Base-by-base conservation (phyloP, 2,888 invertebrate species). In the Galeruca laticollis region DNA sequence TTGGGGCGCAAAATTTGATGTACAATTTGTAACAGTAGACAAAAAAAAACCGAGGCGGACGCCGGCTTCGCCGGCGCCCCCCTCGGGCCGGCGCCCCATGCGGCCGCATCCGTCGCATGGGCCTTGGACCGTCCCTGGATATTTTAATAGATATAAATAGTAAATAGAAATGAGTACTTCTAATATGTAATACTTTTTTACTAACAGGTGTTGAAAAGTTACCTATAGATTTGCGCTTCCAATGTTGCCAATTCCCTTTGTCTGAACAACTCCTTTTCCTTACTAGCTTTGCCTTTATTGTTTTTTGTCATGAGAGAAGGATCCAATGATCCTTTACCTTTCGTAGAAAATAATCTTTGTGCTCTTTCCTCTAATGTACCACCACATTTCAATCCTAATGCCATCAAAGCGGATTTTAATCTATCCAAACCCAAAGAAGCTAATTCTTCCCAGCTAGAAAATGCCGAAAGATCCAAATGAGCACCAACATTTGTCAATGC, bases 341-440 rank as follows among this genome's bases (percentile, higher is more conserved):
- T 99, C 0, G 97, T 99, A 71, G 94, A 93, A 84, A 98, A 99
- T 73, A 99, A 88, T 73, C 99, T 90, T 83, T 98, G 96, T 0
- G 99, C 99, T 78, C 99, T 89, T 86, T 99, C 98, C 86, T 99
- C 98, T 62, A 99, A 87, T 5, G 99, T 99, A 1, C 98, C 99
- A 68, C 99, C 99, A 86, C 99, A 99, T 86, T 99, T 99, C 1
- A 99, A 88, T 0, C 97, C 97, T 18, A 99, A 87, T 4, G 99
- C 99, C 92, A 98, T 94, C 13, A 99, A 87, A 0, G 98, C 99
- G 0, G 98, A 98, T 85, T 99, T 99, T 43, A 99, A 88, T 82
- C 99, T 91, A 87, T 99, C 99, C 77, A 99, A 86, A 20, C 99
- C 99, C 2, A 99, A 88, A 0, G 98, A 98, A 0, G 99, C 98